A percentile compares a stretch with the other conserved stretches of the same genome.
Evolutionary conservation across 2,797 vertebrate species (phyloP).

Genomic region (Tarsius wallacei): DNA sequence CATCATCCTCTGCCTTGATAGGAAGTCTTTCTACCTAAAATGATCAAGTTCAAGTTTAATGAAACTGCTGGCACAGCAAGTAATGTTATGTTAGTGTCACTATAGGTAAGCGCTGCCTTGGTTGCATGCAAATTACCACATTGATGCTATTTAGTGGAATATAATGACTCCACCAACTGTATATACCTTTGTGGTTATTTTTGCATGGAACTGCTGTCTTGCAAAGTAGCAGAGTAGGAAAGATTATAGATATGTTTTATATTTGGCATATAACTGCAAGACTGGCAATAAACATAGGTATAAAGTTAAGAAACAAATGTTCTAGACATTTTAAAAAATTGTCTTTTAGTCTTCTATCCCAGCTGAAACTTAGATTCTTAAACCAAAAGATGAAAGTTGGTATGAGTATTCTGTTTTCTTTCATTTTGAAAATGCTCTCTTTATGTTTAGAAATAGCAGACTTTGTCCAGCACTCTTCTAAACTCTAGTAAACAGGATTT

Average conservation of each 20-base stretch:
- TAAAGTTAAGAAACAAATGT: not conserved
- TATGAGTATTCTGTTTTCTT: not conserved
- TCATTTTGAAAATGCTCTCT: slow-evolving; percentile 25
- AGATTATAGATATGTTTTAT: not conserved
- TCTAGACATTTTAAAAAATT: not conserved
- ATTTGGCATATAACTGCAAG: not conserved
- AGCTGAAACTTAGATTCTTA: not conserved
- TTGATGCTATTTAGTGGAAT: not conserved
- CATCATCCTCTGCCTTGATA: not conserved
- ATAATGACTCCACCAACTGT: not conserved
- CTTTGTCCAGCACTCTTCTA: not conserved
- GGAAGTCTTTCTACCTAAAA: not conserved
- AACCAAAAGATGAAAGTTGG: not conserved
- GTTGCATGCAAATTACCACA: not conserved
- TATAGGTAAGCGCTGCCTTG: not conserved
- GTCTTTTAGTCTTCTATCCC: not conserved
- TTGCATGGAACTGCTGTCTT: not conserved
- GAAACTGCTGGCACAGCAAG: not conserved
- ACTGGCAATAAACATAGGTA: not conserved
- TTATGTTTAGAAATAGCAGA: not conserved
- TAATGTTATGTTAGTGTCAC: not conserved
- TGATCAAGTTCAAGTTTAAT: not conserved
- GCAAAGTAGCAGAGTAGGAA: not conserved
- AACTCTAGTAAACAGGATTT: not conserved
- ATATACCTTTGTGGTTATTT: not conserved